Evolutionary conservation across 2,113 vertebrate species (phyloP), one percentile per base, ranked within the genome.

Genomic region (Progne subis): DNA sequence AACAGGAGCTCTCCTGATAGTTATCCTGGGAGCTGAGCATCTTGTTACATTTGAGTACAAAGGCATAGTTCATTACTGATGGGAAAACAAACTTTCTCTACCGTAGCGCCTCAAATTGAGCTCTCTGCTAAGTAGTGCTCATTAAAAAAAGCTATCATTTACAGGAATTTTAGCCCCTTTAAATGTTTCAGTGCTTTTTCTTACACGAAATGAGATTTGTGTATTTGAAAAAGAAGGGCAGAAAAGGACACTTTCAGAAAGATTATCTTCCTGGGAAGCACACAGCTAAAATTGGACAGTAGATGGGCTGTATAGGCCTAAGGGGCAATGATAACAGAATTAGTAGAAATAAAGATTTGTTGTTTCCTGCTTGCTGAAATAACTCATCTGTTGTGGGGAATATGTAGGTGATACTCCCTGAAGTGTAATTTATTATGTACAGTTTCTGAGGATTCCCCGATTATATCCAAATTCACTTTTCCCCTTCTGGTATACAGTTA

Each of bases 1-100:
- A 96, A 77, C 75, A 90, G 71, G 39, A 96, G 69, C 92, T 92
- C 32, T 32, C 50, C 95, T 95, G 77, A 86, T 97, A 13, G 21
- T 96, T 94, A 67, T 90, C 85, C 57, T 88, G 94, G 95, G 95
- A 97, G 86, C 80, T 92, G 86, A 97, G 78, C 74, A 88, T 92
- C 93, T 89, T 81, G 71, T 92, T 97, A 60, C 32, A 75, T 91
- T 91, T 86, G 81, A 95, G 92, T 95, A 93, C 95, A 97, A 94
- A 96, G 76, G 37, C 74, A 32, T 67, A 49, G 84, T 93, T 97
- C 77, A 50, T 96, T 96, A 91, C 96, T 95, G 86, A 88, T 90
- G 93, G 90, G 88, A 94, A 95, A 86, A 75, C 91, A 90, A 96
- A 91, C 74, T 91, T 49, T 3, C 52, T 90, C 47, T 86, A 75